Conservation (phyloP, 2,888 invertebrate species). For the Eupithecia subumbrata region DNA sequence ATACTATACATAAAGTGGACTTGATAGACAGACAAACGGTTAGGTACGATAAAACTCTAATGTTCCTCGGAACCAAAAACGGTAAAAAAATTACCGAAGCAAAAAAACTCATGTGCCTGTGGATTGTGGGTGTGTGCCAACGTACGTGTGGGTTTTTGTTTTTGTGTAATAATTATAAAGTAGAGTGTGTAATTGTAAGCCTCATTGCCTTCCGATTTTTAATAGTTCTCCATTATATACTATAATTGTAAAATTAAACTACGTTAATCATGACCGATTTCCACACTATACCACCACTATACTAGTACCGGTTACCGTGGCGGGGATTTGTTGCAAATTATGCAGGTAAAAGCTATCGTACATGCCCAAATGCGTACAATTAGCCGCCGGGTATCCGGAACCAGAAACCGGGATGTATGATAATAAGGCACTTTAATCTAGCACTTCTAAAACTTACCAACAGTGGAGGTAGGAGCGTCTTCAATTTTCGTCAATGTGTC, state of each 20-base stretch:
- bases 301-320: no score
- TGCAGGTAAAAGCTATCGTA: no score
- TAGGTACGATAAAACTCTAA: no score
- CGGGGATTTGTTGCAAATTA: no score
- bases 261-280: background rate
- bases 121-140: background rate
- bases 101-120: conserved; percentile 1
- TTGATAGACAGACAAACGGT: background rate
- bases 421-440: background rate
- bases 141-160: background rate
- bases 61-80: background rate
- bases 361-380: no score
- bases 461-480: background rate
- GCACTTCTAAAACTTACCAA: conserved; percentile 12
- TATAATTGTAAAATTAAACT: background rate
- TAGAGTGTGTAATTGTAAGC: background rate
- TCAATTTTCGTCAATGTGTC: conserved; percentile 34
- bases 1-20: background rate
- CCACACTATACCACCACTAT: no score
- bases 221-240: background rate
- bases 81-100: background rate
- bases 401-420: no score
- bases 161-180: background rate
- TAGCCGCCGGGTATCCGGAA: no score
- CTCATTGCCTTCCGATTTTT: background rate